Conservation (phyloP, 2,888 invertebrate species). For the Lithophane semibrunnea region DNA sequence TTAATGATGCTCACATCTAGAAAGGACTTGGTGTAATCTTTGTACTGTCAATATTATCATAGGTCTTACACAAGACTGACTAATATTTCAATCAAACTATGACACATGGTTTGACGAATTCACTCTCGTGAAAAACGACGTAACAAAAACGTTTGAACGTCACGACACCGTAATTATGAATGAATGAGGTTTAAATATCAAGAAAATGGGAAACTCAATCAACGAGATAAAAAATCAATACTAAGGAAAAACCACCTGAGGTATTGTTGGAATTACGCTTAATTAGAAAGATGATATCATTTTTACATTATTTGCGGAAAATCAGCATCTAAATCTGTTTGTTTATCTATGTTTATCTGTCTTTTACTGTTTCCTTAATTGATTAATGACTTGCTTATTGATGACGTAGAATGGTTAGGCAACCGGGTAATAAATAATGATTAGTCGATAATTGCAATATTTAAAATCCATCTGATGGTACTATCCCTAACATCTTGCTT, state of each 20-base stretch:
- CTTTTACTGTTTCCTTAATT: constrained; percentile 10
- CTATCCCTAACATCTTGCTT: neutral
- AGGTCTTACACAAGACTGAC: constrained; percentile 7
- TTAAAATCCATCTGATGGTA: neutral
- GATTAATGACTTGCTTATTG: neutral
- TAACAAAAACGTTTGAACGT: constrained; percentile 9
- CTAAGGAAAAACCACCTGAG: constrained; percentile 2
- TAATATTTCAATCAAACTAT: constrained; percentile 5
- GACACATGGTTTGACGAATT: no score
- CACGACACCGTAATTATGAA: constrained; percentile 24
- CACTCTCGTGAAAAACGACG: neutral
- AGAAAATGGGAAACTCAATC: constrained; percentile 30
- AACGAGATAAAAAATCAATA: constrained; percentile 18
- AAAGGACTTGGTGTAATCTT: neutral
- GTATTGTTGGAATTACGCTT: constrained; percentile 26
- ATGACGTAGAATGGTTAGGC: neutral
- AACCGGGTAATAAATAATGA: constrained; percentile 1
- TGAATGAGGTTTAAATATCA: constrained; percentile 46
- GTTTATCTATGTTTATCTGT: neutral
- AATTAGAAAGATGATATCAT: constrained; percentile 28
- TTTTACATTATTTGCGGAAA: constrained; percentile 12
- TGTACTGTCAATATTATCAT: neutral
- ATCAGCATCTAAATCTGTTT: neutral
- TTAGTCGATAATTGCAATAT: neutral
- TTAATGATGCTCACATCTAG: neutral